Conservation (phyloP, 1,140 invertebrate species). For the Hycleus phaleratus region DNA sequence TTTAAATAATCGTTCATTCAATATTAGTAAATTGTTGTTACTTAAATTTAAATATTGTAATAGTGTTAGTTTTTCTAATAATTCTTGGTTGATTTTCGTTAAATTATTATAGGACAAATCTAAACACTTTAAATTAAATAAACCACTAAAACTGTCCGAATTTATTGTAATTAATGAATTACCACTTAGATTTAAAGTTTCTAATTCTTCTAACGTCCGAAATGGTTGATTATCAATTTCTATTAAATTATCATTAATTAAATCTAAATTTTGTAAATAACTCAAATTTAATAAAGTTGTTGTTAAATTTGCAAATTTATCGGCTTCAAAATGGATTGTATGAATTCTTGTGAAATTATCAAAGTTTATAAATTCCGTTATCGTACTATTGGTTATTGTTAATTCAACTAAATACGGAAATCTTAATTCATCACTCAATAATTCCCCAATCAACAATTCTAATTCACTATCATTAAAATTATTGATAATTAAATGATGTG, state of each 20-base stretch:
- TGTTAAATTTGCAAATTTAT: conserved; percentile 41
- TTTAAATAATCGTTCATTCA: conserved; percentile 53
- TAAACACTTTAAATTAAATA: conserved; percentile 42
- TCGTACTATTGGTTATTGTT: conserved; percentile 9
- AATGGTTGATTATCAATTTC: conserved; percentile 26
- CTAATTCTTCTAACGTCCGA: conserved; percentile 38
- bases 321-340: conserved; percentile 46
- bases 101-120: conserved; percentile 61
- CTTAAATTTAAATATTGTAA: conserved; percentile 65
- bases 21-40: conserved; percentile 54
- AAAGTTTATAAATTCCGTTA: conserved; percentile 31
- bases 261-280: conserved; percentile 45
- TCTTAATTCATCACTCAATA: neutral
- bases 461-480: neutral
- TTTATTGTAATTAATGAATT: conserved; percentile 49
- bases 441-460: neutral
- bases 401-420: conserved; percentile 5
- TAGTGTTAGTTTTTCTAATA: conserved; percentile 49
- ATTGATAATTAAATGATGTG: conserved; percentile 11
- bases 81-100: conserved; percentile 47
- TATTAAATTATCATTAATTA: conserved; percentile 46
- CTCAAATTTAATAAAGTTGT: conserved; percentile 26
- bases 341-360: conserved; percentile 41
- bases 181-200: conserved; percentile 46
- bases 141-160: conserved; percentile 44